Evolutionary conservation across 2,797 vertebrate species (phyloP), one percentile per base, ranked within the genome.

Genomic region (Parauchenoglanis ngamensis): DNA sequence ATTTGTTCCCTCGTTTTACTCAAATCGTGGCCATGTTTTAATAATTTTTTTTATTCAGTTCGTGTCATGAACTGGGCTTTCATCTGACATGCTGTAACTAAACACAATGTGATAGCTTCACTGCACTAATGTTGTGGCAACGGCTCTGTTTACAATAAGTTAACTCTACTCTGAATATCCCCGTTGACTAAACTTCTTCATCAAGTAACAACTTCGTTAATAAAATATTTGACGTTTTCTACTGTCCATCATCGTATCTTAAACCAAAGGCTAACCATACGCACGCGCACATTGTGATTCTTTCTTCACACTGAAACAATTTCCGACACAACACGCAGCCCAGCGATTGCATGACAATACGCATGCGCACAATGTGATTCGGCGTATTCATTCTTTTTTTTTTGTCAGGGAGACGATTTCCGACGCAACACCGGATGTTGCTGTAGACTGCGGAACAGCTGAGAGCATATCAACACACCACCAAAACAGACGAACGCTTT

Each of bases 391-490:
- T 49, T n/a, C 31, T 5, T 59, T 31, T 52, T 7, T 31, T 2
- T 63, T 49, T 73, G 61, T 40, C n/a, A 7, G 13, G 1, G 19
- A 2, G 70, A 85, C 83, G 3, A 46, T 79, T 86, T 83, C 28
- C 44, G 31, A 68, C 76, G 68, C 52, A 67, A 67, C 83, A 82
- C 87, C 88, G 89, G 90, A 90, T 89, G 90, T 89, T 91, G 90
- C 87, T 54, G 80, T 63, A 83, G 61, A 28, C 88, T 89, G 82
- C 73, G 86, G 83, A 90, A 89, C 87, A 68, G 88, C 85, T 83
- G 86, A 79, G 88, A 46, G 85, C 76, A 80, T 28, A 89, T 72
- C 85, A 91, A 89, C 88, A 87, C n/a, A 84, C 68, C 70, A 86
- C 70, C 25, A 31, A 78, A 81, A 86, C 57, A 73, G 28, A 67